Base-by-base conservation (phyloP, 2,113 vertebrate genomes). In the Regulus satrapa region DNA sequence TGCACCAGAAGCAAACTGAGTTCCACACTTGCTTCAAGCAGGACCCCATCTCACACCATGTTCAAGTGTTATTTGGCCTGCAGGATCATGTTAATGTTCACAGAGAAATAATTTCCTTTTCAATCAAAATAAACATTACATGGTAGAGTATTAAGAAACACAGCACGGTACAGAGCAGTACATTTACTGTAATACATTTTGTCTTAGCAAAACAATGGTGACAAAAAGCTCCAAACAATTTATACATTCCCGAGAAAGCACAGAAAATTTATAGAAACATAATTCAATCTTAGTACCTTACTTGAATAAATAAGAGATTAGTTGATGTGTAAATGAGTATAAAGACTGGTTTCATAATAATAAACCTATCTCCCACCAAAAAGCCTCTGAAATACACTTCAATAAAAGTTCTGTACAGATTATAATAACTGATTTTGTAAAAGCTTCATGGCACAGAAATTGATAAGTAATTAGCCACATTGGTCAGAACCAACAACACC, bases 281-380 rank as follows among this genome's bases (percentile, higher is more conserved):
- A 81, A 94, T 82, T 92, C 61, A 85, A 32, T 82, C 78, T 71
- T 75, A 84, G 21, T 49, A 38, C 74, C 61, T 89, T 86, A 43
- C 45, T 43, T 75, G 87, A 87, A 89, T 89, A 93, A 91, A 69
- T 85, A 93, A 93, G 61, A 87, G 59, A 81, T 88, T 87, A 75
- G 40, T 64, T 73, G 54, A 83, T 75, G 78, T 74, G 66, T 85
- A 67, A 92, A 85, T 67, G 58, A 32, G 46, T 78, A 67, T 31
- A 55, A 67, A 45, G 76, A 88, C 43, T 58, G 25, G 74, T 87
- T 84, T 77, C 55, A 41, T 78, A 62, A 80, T 56, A 69, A 41
- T 67, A 87, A 89, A 87, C 54, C 13, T 40, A 32, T 49, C 56
- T 89, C 26, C 29, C 13, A 58, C 56, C 23, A 78, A 62, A 93